A percentile compares a stretch with the other conserved stretches of the same genome.
These are phyloP conservation scores for Troilus luridus DNA, from an alignment of 2,888 invertebrate species.

Conservation along the genomic window DNA sequence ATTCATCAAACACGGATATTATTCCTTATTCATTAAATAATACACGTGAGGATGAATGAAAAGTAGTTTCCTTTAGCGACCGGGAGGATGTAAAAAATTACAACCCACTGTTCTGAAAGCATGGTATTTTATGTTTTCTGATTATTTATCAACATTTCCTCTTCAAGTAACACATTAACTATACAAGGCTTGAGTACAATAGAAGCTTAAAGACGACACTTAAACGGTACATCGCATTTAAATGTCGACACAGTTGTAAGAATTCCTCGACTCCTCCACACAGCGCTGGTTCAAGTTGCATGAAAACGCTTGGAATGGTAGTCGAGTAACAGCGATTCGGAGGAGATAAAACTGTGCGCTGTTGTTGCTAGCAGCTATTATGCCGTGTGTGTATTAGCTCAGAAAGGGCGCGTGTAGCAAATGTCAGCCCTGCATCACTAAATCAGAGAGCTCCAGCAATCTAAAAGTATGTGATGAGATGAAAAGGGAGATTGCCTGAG, in stretches of 20 bases:
- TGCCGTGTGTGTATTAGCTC: constrained; percentile 45
- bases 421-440: constrained; percentile 45
- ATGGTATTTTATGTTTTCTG: not conserved
- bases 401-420: constrained; percentile 44
- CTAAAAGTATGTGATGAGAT: constrained; percentile 50
- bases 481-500: constrained; percentile 23
- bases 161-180: not conserved
- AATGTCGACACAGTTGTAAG: constrained; percentile 15
- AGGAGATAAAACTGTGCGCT: constrained; percentile 19
- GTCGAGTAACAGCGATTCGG: not conserved
- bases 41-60: too few relatives aligned
- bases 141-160: not conserved
- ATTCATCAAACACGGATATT: too few relatives aligned
- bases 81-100: too few relatives aligned
- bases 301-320: constrained; percentile 43
- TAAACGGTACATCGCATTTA: not conserved
- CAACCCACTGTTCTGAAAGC: not conserved
- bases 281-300: not conserved
- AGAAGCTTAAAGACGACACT: not conserved
- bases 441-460: constrained; percentile 39
- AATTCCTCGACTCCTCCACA: not conserved
- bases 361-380: constrained; percentile 34
- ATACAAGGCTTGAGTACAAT: not conserved
- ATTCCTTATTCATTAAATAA: too few relatives aligned
- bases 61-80: too few relatives aligned